Percentiles rank a stretch among this genome's conserved stretches.
Conservation (phyloP, 1,140 invertebrate genomes). For the Homalodisca vitripennis region DNA sequence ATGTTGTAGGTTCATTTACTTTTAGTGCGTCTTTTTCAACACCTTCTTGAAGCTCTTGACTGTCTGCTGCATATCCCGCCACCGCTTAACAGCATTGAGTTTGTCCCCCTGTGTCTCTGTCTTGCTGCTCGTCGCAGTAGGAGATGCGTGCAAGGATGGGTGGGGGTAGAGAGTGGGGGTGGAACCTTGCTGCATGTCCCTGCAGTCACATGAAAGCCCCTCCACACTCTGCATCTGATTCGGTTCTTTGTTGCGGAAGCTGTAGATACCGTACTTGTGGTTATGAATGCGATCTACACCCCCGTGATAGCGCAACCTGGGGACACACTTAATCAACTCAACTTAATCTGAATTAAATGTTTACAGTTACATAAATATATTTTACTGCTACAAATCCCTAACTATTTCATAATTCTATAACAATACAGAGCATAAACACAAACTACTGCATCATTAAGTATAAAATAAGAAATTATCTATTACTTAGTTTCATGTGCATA, state of each 20-base stretch:
- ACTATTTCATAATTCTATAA: no score
- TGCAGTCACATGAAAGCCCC: neutral
- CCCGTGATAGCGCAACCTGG: conserved; percentile 1
- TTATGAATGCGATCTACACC: neutral
- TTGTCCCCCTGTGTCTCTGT: conserved; percentile 15
- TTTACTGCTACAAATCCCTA: no score
- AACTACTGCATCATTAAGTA: no score
- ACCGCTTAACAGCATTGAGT: conserved; percentile 1
- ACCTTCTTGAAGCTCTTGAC: neutral
- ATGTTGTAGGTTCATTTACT: neutral
- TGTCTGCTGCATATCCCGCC: conserved; percentile 6
- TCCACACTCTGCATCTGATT: neutral
- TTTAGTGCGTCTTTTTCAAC: neutral
- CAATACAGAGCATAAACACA: no score
- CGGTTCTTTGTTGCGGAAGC: neutral
- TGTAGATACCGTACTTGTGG: conserved; percentile 23
- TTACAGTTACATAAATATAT: no score
- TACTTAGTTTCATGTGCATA: no score
- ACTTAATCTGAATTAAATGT: no score
- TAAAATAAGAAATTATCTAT: no score
- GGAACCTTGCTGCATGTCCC: neutral
- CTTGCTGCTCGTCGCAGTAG: neutral
- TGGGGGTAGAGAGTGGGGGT: neutral
- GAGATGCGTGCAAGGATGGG: neutral
- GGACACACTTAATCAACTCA: no score